A percentile compares a stretch with the other conserved stretches of the same genome.
These are phyloP conservation scores for Scyliorhinus canicula DNA, from an alignment of 2,797 vertebrate species.

Conservation along the genomic window DNA sequence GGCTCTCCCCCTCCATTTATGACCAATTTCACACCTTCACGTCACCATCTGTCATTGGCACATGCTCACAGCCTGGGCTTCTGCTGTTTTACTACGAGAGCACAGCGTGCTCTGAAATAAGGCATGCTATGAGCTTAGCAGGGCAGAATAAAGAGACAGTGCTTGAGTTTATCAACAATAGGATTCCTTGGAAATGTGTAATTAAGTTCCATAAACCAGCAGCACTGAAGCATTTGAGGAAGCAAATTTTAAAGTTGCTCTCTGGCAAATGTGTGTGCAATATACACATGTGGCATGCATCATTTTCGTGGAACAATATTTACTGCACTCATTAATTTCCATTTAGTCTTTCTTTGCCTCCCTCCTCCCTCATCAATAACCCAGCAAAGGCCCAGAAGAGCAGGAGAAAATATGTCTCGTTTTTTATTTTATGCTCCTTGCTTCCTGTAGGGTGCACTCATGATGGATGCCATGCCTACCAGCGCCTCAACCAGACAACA, in stretches of 20 bases:
- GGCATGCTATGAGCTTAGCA: background rate
- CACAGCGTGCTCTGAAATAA: background rate
- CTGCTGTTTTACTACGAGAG: background rate
- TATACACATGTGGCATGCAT: background rate
- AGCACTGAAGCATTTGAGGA: background rate
- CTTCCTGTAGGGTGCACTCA: background rate
- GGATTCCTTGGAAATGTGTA: background rate
- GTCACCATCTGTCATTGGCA: constrained; percentile 25
- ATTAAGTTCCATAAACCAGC: background rate
- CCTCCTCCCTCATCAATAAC: background rate
- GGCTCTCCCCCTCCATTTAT: background rate
- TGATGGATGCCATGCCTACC: background rate
- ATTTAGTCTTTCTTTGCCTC: background rate
- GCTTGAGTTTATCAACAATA: background rate
- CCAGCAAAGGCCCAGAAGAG: background rate
- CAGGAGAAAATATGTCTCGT: background rate
- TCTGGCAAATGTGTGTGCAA: background rate
- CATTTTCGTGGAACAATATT: background rate
- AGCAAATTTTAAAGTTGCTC: background rate
- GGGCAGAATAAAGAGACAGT: too few species aligned
- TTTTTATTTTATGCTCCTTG: background rate
- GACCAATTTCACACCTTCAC: constrained; percentile 23
- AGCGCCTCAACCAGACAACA: background rate
- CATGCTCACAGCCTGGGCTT: background rate
- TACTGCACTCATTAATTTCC: background rate